Base-by-base conservation (phyloP, 1,140 invertebrate species). In the Drosophila bocqueti region DNA sequence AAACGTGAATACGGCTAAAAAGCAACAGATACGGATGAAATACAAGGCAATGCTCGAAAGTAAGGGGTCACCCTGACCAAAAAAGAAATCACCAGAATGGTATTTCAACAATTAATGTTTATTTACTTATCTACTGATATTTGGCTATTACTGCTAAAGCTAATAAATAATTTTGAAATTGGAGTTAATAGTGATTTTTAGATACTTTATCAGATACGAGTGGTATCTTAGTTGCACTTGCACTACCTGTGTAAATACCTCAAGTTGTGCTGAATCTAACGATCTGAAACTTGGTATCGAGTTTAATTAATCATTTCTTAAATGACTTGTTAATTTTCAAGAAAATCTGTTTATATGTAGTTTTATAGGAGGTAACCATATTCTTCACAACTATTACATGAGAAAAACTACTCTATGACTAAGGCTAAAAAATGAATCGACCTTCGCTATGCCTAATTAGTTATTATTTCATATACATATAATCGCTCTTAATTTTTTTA, bases 1-100 rank as follows among this genome's bases (percentile, higher is more conserved):
- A 34, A 52, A 42, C 36, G 36, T 26, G 54, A 57, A 57, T 40
- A 7, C 36, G 52, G 6, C 52, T 16, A 55, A 16, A 45, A 6
- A 31, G 40, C 57, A 62, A 29, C 29, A 50, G 29, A 72, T 42
- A 43, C 43, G 43, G 15, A 46, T 57, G 52, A 34, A 43, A 58
- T 36, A 31, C 10, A 8, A n/a, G 18, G 34, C 60, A 49, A 16
- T 61, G 55, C 7, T 15, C 2, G 18, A 65, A 62, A 46, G 18
- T 16, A 29, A 36, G 7, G 15, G 62, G 59, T 71, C 62, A 71
- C 62, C 67, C 47, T 67, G 67, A 67, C n/a, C 38, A 45, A 45
- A 26, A 26, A 43, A 66, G 31, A 71, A 67, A 9, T 9, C 31
- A 16, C 29, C 2, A 52, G 61, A 52, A 66, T 34, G 31, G 24